phyloP scores from a whole-genome alignment of 2,797 vertebrate species.

The Hydrocynus forskahlii region DNA sequence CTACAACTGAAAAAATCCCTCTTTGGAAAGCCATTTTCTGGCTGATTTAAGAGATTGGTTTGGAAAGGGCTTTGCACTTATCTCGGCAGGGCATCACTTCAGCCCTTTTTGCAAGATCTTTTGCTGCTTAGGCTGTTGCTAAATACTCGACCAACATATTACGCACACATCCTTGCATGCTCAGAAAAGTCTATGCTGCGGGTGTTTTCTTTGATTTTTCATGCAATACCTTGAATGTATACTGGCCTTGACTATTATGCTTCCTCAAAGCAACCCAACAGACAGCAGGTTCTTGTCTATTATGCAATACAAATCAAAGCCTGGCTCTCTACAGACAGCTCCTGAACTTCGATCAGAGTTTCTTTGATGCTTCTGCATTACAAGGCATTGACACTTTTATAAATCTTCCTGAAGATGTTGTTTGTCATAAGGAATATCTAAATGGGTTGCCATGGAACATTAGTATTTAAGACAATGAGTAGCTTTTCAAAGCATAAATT shows the following conservation, averaged over 20 bases:
- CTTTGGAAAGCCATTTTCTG: background rate
- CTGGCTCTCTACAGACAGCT: slow-evolving; percentile 33
- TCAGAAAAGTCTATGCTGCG: too few relatives aligned
- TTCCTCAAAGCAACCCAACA: background rate
- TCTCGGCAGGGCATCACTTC: background rate
- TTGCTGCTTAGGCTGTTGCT: slow-evolving; percentile 17
- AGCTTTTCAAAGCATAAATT: background rate
- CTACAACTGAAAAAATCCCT: slow-evolving; percentile 2
- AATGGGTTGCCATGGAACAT: slow-evolving; percentile 31
- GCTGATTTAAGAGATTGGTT: slow-evolving; percentile 6
- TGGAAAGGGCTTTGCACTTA: background rate
- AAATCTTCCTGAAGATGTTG: slow-evolving; percentile 35
- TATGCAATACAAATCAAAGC: slow-evolving; percentile 31
- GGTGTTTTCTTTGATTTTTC: background rate
- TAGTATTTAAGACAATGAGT: background rate
- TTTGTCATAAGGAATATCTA: slow-evolving; percentile 9
- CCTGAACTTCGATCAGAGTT: slow-evolving; percentile 24
- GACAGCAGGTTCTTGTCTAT: background rate
- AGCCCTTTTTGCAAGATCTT: slow-evolving; percentile 9
- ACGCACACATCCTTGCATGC: background rate
- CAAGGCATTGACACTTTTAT: slow-evolving; percentile 20
- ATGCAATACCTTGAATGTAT: background rate
- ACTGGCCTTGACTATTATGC: slow-evolving; percentile 8
- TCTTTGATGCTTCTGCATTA: slow-evolving; percentile 32
- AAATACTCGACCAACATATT: slow-evolving; percentile 1